A percentile compares a stretch with the other conserved stretches of the same genome.
Evolutionary conservation across 2,113 vertebrate species (phyloP).

Genomic region (Sebastes fasciatus): DNA sequence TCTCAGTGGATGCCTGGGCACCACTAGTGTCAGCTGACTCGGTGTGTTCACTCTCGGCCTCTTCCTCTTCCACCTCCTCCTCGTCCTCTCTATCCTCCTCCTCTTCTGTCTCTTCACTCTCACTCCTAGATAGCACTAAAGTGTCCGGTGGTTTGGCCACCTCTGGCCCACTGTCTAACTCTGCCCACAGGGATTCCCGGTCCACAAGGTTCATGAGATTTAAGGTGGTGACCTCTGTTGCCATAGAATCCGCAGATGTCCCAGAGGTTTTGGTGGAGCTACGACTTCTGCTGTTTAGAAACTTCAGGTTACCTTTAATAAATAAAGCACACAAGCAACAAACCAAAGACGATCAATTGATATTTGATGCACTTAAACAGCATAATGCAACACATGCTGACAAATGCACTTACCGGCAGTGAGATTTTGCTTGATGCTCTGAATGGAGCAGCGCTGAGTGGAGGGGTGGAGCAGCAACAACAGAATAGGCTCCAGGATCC

Average conservation of each 20-base stretch:
- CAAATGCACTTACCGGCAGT: conserved; percentile 81
- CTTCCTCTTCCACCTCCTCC: conserved; percentile 54
- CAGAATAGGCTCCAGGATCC: conserved; percentile 96
- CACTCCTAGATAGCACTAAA: conserved; percentile 69
- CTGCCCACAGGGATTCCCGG: conserved; percentile 92
- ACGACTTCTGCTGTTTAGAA: conserved; percentile 80
- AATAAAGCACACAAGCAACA: conserved; percentile 6
- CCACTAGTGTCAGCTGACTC: conserved; percentile 94
- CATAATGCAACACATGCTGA: background rate
- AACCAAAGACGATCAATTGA: background rate
- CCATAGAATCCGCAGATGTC: conserved; percentile 56
- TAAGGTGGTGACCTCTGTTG: conserved; percentile 81
- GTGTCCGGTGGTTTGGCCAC: conserved; percentile 34
- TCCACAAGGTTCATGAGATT: conserved; percentile 88
- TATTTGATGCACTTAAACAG: background rate
- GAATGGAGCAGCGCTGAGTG: conserved; percentile 91
- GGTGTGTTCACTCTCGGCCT: conserved; percentile 89
- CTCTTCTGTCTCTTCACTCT: conserved; percentile 78
- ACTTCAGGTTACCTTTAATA: conserved; percentile 79
- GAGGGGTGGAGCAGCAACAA: conserved; percentile 93
- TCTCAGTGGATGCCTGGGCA: conserved; percentile 87
- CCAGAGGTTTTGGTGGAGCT: conserved; percentile 67
- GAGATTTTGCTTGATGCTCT: conserved; percentile 87
- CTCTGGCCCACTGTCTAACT: conserved; percentile 89
- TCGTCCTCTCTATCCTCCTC: conserved; percentile 49